phyloP scores from a whole-genome alignment of 2,888 invertebrate species.

The Noctua janthe region DNA sequence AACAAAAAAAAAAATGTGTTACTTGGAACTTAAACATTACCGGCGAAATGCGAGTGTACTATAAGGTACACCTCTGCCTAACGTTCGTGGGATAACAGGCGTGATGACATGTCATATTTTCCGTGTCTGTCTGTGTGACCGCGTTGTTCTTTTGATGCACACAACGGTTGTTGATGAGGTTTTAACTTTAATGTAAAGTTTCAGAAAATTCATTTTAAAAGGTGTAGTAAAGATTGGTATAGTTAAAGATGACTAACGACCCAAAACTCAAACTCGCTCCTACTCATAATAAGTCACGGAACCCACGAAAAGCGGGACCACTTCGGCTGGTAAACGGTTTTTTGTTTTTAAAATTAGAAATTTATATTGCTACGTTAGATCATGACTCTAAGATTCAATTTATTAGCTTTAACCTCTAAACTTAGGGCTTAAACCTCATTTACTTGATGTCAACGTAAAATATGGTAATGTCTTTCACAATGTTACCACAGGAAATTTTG shows the following conservation, averaged over 20 bases:
- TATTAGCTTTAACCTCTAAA: slow-evolving; percentile 41
- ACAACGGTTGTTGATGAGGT: background rate
- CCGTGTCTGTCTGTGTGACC: background rate
- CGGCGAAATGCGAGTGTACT: too few species aligned
- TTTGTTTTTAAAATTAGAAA: slow-evolving; percentile 32
- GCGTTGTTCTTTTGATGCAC: background rate
- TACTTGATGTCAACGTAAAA: slow-evolving; percentile 74
- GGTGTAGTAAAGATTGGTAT: background rate
- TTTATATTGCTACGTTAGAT: slow-evolving; percentile 5
- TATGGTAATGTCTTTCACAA: slow-evolving; percentile 75
- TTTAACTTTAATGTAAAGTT: background rate
- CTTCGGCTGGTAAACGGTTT: background rate
- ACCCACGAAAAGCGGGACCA: background rate
- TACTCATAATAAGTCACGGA: background rate
- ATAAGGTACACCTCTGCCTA: too few species aligned
- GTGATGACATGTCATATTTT: background rate
- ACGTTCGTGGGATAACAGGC: background rate
- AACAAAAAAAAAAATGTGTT: too few species aligned
- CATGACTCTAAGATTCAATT: slow-evolving; percentile 40
- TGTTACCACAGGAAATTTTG: slow-evolving; percentile 60
- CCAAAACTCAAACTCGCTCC: background rate
- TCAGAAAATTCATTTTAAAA: background rate
- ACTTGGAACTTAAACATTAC: too few species aligned
- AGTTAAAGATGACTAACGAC: background rate
- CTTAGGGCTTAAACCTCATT: slow-evolving; percentile 67